phyloP scores from a whole-genome alignment of 2,888 invertebrate species.

The Tinea pellionella region DNA sequence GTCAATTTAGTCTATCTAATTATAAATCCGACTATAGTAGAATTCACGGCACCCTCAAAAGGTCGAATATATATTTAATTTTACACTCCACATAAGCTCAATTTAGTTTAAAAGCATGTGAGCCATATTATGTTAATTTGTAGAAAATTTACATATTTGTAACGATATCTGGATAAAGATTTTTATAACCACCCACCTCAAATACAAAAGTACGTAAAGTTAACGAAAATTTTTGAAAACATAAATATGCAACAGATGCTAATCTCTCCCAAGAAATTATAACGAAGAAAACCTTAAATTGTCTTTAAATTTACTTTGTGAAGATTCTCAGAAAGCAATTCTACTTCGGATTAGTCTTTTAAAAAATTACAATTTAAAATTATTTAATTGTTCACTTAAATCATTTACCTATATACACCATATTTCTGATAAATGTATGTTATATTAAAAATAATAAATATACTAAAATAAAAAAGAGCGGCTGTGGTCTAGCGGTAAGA shows the following conservation, averaged over 20 bases:
- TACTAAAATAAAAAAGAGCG: no score
- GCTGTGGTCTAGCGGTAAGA: no score
- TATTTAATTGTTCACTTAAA: neutral
- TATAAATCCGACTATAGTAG: no score
- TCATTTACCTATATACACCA: no score
- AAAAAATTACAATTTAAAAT: neutral
- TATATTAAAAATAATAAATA: no score
- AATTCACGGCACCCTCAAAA: no score
- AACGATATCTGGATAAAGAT: neutral
- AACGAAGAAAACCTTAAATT: slow-evolving; percentile 12
- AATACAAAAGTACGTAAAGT: neutral
- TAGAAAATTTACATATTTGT: neutral
- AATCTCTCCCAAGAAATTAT: slow-evolving; percentile 30
- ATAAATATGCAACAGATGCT: slow-evolving; percentile 42
- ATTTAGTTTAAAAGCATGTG: no score
- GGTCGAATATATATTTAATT: no score
- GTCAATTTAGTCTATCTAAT: no score
- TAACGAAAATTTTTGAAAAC: slow-evolving; percentile 12
- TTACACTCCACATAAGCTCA: no score
- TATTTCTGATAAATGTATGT: no score
- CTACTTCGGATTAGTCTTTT: neutral
- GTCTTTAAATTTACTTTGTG: neutral
- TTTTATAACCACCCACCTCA: neutral
- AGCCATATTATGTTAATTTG: neutral
- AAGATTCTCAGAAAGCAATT: neutral